A percentile compares a stretch with the other conserved stretches of the same genome.
Evolutionary conservation across 2,888 invertebrate species (phyloP).

Genomic region (Drosophila macrothrix): DNA sequence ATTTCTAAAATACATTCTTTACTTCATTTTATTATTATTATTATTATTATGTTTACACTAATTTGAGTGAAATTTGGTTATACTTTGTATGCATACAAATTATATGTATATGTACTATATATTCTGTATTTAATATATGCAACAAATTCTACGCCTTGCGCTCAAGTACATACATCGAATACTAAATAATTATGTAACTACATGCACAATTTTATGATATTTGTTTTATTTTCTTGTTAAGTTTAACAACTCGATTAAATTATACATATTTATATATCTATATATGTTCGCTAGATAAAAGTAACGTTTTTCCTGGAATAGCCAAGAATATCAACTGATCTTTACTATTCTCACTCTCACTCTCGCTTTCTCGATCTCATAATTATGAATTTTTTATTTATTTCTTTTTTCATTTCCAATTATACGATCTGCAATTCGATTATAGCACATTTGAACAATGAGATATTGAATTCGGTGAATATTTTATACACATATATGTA

Average conservation of each 20-base stretch:
- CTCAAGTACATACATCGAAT: conserved; percentile 34
- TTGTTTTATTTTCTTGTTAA: conserved; percentile 1
- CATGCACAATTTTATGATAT: conserved; percentile 34
- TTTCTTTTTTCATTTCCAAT: background rate
- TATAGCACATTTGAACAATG: conserved; percentile 9
- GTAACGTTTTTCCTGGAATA: conserved; percentile 37
- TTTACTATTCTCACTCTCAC: background rate
- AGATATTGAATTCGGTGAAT: conserved; percentile 42
- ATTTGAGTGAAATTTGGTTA: conserved; percentile 75
- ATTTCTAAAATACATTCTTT: conserved; percentile 76
- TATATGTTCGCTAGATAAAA: conserved; percentile 24
- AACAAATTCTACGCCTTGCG: conserved; percentile 57
- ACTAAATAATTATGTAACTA: conserved; percentile 44
- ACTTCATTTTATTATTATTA: conserved; percentile 42
- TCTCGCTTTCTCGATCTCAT: background rate
- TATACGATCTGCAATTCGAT: too few relatives aligned
- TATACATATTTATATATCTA: conserved; percentile 8
- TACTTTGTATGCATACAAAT: conserved; percentile 38
- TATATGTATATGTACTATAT: conserved; percentile 27
- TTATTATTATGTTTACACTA: conserved; percentile 56
- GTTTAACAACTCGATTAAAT: conserved; percentile 29
- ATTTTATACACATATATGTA: conserved; percentile 10
- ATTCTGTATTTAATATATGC: conserved; percentile 39
- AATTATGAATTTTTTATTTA: background rate
- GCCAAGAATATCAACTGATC: conserved; percentile 21